A percentile compares a stretch with the other conserved stretches of the same genome.
phyloP scores from a whole-genome alignment of 2,113 vertebrate genomes.

The Chloebia gouldiae region DNA sequence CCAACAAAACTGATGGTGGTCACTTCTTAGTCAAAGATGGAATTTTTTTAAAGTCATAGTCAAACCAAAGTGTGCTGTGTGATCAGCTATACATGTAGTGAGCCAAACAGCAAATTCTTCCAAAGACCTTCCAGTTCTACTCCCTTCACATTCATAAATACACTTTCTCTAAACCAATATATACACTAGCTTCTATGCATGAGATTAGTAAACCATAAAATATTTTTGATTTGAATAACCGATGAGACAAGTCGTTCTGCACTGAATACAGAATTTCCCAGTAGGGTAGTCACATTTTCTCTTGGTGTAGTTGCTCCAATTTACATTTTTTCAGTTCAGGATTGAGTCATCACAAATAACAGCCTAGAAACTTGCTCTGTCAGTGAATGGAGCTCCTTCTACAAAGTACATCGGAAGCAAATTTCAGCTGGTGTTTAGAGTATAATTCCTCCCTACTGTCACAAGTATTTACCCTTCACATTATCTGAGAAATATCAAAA shows the following conservation, averaged over 20 bases:
- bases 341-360: not conserved
- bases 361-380: not conserved
- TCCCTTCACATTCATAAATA: not conserved
- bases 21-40: not conserved
- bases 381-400: not conserved
- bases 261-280: not conserved
- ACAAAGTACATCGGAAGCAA: not conserved
- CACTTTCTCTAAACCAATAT: not conserved
- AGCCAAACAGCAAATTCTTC: not conserved
- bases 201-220: not conserved
- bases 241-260: not conserved
- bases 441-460: not conserved
- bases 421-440: not conserved
- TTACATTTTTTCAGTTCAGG: not conserved
- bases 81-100: rapidly evolving
- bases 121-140: not conserved
- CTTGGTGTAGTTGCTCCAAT: not conserved
- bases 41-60: not conserved
- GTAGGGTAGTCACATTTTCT: not conserved
- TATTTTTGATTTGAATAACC: not conserved
- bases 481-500: not conserved
- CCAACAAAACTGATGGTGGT: not conserved
- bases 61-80: not conserved
- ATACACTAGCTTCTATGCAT: not conserved
- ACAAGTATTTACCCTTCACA: not conserved